These are phyloP conservation scores for Nymphicus hollandicus DNA, from an alignment of 2,113 vertebrate species.

Conservation along the genomic window DNA sequence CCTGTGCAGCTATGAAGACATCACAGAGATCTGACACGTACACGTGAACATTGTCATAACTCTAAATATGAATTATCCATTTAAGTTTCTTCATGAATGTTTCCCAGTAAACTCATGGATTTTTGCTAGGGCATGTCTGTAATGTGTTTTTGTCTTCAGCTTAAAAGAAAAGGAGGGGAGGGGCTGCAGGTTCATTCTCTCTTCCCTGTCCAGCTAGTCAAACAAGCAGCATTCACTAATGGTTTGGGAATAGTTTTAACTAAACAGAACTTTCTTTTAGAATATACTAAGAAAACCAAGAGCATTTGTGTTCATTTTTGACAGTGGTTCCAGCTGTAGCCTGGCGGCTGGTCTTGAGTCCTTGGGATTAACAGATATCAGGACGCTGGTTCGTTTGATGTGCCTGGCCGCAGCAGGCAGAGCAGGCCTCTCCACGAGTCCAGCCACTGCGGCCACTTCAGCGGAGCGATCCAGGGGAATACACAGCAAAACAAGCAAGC, in stretches of 20 bases:
- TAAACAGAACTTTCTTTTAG: background rate
- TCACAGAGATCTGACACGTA: background rate
- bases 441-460: conserved; percentile 55
- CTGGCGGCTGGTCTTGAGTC: conserved; percentile 97
- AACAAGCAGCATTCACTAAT: background rate
- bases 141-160: background rate
- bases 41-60: background rate
- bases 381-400: conserved; percentile 94
- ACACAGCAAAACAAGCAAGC: conserved; percentile 88
- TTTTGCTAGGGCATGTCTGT: background rate
- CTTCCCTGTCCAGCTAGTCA: background rate
- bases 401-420: conserved; percentile 94
- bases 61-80: background rate
- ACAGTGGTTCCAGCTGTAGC: conserved; percentile 96
- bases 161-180: background rate
- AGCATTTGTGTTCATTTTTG: background rate
- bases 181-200: background rate
- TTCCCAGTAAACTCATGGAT: background rate
- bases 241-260: background rate
- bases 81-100: background rate
- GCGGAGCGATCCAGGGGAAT: conserved; percentile 83
- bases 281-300: background rate
- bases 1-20: background rate
- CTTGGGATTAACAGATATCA: conserved; percentile 92
- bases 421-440: conserved; percentile 91